Percentiles rank a stretch among this genome's conserved stretches.
These are phyloP conservation scores for Idaea straminata DNA, from an alignment of 2,888 invertebrate species.

Conservation along the genomic window DNA sequence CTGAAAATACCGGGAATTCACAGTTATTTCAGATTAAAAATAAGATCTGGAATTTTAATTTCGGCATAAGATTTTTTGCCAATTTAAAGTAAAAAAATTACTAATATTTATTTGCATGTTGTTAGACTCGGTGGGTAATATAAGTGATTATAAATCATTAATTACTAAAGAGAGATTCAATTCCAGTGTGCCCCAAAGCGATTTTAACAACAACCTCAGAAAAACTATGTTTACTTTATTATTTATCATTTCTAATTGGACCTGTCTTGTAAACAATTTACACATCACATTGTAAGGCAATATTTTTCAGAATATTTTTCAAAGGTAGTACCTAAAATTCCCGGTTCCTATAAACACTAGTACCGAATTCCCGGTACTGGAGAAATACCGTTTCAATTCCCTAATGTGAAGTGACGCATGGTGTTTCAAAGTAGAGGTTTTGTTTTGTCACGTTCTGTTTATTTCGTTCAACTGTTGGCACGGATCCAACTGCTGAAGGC, in stretches of 20 bases:
- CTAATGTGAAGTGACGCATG: background rate
- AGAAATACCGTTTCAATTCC: background rate
- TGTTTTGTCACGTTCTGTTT: background rate
- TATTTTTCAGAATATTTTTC: background rate
- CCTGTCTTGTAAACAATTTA: background rate
- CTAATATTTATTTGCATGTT: no score
- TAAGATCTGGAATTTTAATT: no score
- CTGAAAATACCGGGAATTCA: no score
- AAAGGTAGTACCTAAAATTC: background rate
- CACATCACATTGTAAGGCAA: background rate
- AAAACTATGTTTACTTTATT: no score
- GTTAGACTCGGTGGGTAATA: no score
- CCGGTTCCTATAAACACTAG: background rate
- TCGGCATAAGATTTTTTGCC: no score
- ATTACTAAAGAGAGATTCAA: no score
- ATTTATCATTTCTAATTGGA: background rate
- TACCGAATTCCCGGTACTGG: background rate
- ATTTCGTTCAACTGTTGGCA: slow-evolving; percentile 1
- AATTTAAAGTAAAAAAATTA: no score
- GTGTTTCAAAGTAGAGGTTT: background rate
- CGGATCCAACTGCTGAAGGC: background rate
- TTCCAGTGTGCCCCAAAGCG: no score
- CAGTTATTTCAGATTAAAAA: no score
- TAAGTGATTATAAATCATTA: no score
- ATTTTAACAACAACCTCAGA: no score